These are phyloP conservation scores for Coregonus sp. DNA, from an alignment of 2,797 vertebrate species.

Conservation along the genomic window DNA sequence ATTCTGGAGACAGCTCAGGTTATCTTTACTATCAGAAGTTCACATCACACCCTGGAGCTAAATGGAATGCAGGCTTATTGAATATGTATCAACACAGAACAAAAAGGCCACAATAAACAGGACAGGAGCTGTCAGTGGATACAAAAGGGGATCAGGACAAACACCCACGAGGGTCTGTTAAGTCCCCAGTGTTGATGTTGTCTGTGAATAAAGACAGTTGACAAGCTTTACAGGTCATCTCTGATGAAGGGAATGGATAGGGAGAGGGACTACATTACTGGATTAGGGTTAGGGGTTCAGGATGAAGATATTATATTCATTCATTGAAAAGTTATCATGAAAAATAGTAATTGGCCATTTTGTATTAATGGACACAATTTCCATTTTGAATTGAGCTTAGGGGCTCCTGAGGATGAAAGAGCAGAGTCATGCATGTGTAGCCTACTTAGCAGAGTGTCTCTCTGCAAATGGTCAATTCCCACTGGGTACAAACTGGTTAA, in stretches of 20 bases:
- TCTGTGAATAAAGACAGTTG: not conserved
- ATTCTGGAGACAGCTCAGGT: not conserved
- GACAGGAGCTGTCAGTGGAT: not conserved
- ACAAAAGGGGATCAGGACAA: not conserved
- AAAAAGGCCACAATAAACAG: not conserved
- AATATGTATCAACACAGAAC: not conserved
- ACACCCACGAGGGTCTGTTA: not conserved
- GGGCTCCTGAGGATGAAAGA: not conserved
- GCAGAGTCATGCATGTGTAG: not conserved
- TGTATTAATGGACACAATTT: not conserved
- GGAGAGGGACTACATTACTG: not conserved
- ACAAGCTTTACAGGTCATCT: constrained; percentile 1
- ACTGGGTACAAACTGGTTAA: too few relatives aligned
- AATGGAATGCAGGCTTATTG: not conserved
- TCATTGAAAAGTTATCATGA: not conserved
- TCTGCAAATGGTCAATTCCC: too few relatives aligned
- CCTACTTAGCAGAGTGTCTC: not conserved
- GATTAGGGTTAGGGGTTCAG: not conserved
- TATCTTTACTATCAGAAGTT: not conserved
- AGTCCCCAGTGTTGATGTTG: not conserved
- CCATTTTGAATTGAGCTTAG: not conserved
- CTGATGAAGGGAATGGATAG: constrained; percentile 3
- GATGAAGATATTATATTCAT: not conserved
- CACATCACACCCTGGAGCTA: not conserved
- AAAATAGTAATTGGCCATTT: not conserved